Percentiles rank a stretch among this genome's conserved stretches.
Evolutionary conservation across 2,888 invertebrate species (phyloP).

Genomic region (Luperina testacea): DNA sequence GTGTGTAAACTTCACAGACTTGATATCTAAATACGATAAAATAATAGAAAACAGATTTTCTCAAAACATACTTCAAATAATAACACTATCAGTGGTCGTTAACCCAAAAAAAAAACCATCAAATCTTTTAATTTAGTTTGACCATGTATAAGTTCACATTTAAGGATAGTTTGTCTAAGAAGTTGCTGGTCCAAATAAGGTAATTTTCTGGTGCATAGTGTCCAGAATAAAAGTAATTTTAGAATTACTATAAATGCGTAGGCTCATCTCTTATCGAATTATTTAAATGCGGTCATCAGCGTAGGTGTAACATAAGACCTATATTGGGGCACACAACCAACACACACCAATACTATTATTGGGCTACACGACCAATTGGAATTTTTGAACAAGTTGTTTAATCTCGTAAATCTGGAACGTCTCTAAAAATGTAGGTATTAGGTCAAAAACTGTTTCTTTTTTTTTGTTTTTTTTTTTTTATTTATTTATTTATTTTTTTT

Average conservation of each 20-base stretch:
- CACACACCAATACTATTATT: too few relatives aligned
- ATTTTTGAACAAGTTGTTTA: not conserved
- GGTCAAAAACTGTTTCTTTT: slow-evolving; percentile 1
- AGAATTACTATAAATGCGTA: not conserved
- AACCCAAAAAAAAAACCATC: too few relatives aligned
- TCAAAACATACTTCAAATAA: too few relatives aligned
- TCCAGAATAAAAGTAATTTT: not conserved
- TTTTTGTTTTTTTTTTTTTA: too few relatives aligned
- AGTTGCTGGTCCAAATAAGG: not conserved
- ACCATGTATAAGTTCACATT: not conserved
- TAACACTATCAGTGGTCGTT: too few relatives aligned
- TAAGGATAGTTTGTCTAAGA: not conserved
- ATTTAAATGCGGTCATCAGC: slow-evolving; percentile 1
- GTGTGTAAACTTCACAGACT: too few relatives aligned
- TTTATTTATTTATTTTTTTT: too few relatives aligned
- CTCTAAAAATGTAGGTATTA: not conserved
- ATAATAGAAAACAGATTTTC: too few relatives aligned
- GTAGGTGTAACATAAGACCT: slow-evolving; percentile 14
- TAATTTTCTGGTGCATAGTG: not conserved
- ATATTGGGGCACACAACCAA: too few relatives aligned
- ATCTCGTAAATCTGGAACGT: not conserved
- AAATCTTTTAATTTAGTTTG: too few relatives aligned
- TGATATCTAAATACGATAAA: too few relatives aligned
- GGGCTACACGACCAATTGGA: not conserved
- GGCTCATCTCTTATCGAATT: not conserved